Evolutionary conservation across 1,140 invertebrate genomes (phyloP).

Genomic region (Philotrypesis tridentata): DNA sequence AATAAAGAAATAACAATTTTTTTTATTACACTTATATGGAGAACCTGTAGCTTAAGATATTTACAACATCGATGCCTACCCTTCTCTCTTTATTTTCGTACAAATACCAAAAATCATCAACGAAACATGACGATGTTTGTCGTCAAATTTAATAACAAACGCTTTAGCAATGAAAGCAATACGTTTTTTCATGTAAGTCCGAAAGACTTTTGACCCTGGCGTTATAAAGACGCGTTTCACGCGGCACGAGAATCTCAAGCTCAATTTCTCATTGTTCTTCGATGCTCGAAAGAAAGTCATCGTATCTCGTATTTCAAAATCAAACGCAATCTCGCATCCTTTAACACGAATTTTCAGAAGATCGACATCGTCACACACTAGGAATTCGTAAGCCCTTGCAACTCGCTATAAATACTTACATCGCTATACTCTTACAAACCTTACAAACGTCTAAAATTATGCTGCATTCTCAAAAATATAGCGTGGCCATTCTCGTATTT

Average conservation of each 20-base stretch:
- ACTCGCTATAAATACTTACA: conserved; percentile 61
- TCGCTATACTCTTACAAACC: conserved; percentile 70
- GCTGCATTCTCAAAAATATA: conserved; percentile 73
- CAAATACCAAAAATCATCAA: conserved; percentile 24
- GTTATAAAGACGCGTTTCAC: background rate
- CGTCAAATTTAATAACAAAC: conserved; percentile 26
- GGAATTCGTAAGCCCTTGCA: conserved; percentile 59
- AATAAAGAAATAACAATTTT: conserved; percentile 39
- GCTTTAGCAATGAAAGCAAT: conserved; percentile 20
- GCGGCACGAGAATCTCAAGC: background rate
- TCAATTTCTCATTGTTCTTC: background rate
- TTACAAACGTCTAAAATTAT: conserved; percentile 72
- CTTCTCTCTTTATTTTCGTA: background rate
- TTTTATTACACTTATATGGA: conserved; percentile 25
- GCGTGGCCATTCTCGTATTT: conserved; percentile 61
- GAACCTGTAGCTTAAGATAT: conserved; percentile 19
- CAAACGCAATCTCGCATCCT: background rate
- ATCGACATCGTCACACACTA: conserved; percentile 52
- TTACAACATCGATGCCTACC: conserved; percentile 33
- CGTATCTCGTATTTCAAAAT: background rate
- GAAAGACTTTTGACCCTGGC: conserved; percentile 11
- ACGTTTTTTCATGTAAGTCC: conserved; percentile 4
- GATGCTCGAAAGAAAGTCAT: background rate
- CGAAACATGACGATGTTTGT: conserved; percentile 6
- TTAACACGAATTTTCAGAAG: conserved; percentile 6